Evolutionary conservation across 1,140 invertebrate genomes (phyloP).

Genomic region (Linepithema humile): DNA sequence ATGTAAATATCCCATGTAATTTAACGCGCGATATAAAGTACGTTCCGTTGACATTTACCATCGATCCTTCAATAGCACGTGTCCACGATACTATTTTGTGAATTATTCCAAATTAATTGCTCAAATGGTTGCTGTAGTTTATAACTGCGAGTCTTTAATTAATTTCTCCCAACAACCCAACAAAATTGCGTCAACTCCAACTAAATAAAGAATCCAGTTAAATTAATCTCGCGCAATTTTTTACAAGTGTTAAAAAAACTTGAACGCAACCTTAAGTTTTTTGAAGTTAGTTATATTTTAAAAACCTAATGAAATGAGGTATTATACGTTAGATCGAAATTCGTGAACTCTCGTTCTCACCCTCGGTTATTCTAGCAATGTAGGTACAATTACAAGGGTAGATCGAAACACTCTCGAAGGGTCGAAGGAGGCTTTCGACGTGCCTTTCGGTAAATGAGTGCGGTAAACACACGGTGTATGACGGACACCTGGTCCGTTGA

Average conservation of each 20-base stretch:
- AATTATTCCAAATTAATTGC: not conserved
- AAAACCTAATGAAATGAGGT: too few relatives aligned
- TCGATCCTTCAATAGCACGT: not conserved
- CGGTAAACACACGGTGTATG: not conserved
- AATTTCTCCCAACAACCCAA: not conserved
- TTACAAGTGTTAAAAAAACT: too few relatives aligned
- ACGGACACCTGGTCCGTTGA: conserved; percentile 36
- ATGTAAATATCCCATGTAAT: not conserved
- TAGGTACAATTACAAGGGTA: too few relatives aligned
- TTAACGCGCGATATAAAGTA: conserved; percentile 23
- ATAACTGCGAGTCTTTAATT: not conserved
- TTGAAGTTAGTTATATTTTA: too few relatives aligned
- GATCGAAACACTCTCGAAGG: not conserved
- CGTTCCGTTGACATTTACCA: not conserved
- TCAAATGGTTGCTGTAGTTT: not conserved
- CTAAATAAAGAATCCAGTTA: too few relatives aligned
- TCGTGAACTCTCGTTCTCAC: too few relatives aligned
- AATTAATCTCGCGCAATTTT: too few relatives aligned
- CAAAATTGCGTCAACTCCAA: too few relatives aligned
- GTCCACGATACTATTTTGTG: not conserved
- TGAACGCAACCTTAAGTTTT: too few relatives aligned
- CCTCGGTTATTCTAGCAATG: too few relatives aligned
- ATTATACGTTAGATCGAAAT: too few relatives aligned
- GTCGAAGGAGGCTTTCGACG: not conserved
- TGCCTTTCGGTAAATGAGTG: not conserved